These are phyloP conservation scores for Carassius carassius DNA, from an alignment of 2,113 vertebrate species.

Conservation along the genomic window DNA sequence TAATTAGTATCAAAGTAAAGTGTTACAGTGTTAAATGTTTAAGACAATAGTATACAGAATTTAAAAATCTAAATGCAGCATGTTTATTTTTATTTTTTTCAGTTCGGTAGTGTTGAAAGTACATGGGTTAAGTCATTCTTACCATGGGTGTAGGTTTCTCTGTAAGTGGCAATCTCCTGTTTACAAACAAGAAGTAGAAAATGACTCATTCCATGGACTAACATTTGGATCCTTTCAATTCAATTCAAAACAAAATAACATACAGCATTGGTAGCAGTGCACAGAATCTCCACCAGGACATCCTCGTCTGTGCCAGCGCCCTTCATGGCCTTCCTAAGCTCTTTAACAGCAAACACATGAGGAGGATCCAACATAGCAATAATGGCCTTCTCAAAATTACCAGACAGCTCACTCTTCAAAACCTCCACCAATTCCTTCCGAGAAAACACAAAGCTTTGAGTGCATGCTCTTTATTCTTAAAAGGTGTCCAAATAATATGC, in stretches of 20 bases:
- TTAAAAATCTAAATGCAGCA: too few species aligned
- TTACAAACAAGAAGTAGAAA: slow-evolving; percentile 28
- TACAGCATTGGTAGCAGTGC: slow-evolving; percentile 83
- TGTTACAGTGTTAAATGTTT: neutral
- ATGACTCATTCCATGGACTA: neutral
- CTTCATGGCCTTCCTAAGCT: slow-evolving; percentile 72
- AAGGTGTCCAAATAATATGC: neutral
- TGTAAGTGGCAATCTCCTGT: slow-evolving; percentile 74
- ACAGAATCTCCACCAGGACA: slow-evolving; percentile 89
- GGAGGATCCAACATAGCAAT: slow-evolving; percentile 88
- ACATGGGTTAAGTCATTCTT: slow-evolving; percentile 16
- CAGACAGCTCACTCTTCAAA: slow-evolving; percentile 86
- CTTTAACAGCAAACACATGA: slow-evolving; percentile 82
- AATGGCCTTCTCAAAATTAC: slow-evolving; percentile 86
- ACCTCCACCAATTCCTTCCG: slow-evolving; percentile 84
- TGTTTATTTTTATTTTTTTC: too few species aligned
- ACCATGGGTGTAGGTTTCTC: slow-evolving; percentile 77
- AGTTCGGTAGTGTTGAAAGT: neutral
- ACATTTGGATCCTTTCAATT: neutral
- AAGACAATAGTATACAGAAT: too few species aligned
- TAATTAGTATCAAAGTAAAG: too few species aligned
- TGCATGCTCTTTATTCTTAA: neutral
- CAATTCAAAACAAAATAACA: neutral
- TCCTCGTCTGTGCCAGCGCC: slow-evolving; percentile 80
- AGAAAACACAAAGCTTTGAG: neutral